Evolutionary conservation across 1,140 invertebrate species (phyloP).

Genomic region (Drosophila simulans): DNA sequence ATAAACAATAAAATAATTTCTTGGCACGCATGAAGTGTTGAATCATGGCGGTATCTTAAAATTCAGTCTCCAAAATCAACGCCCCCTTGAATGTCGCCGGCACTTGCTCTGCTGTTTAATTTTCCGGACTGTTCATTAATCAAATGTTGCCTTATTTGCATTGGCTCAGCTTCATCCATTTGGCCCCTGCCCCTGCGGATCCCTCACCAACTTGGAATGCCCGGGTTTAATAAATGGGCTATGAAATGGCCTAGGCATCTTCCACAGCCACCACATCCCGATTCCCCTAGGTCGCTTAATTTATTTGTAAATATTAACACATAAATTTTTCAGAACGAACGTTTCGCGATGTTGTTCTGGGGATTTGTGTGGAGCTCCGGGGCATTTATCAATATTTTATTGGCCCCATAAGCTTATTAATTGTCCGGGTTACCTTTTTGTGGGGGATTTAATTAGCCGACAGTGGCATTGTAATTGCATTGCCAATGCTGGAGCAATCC

Average conservation of each 20-base stretch:
- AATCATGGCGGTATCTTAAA: constrained; percentile 10
- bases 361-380: constrained; percentile 38
- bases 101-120: constrained; percentile 50
- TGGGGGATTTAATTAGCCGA: constrained; percentile 50
- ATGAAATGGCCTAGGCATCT: constrained; percentile 63
- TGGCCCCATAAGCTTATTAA: constrained; percentile 58
- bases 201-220: constrained; percentile 15
- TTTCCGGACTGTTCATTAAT: constrained; percentile 62
- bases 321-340: constrained; percentile 52
- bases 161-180: constrained; percentile 32
- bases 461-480: constrained; percentile 43
- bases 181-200: neutral
- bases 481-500: constrained; percentile 10
- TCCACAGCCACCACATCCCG: neutral
- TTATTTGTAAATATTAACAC: constrained; percentile 71
- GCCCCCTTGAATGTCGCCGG: constrained; percentile 8
- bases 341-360: constrained; percentile 28
- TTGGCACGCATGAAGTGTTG: neutral
- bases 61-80: neutral
- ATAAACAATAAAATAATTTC: neutral
- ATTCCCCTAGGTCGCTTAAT: constrained; percentile 36
- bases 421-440: constrained; percentile 45
- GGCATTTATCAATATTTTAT: constrained; percentile 65
- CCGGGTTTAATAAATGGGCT: constrained; percentile 58
- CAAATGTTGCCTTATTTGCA: constrained; percentile 62